Percentiles rank a stretch among this genome's conserved stretches.
Conservation (phyloP, 2,888 invertebrate genomes). For the Choristoneura rosaceana region DNA sequence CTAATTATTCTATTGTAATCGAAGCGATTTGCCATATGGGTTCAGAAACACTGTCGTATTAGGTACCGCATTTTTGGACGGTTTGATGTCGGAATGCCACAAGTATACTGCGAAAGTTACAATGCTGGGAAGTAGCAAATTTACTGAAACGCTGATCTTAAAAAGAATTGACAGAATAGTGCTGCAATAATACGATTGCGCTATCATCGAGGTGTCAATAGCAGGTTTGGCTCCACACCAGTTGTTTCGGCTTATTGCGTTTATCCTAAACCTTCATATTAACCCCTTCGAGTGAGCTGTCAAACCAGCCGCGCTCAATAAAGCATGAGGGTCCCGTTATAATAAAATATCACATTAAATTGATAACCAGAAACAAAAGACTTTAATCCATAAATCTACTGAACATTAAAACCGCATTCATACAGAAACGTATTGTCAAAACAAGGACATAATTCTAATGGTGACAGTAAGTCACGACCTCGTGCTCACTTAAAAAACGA, state of each 20-base stretch:
- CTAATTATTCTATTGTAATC: no score
- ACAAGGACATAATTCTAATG: constrained; percentile 78
- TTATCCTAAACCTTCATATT: constrained; percentile 82
- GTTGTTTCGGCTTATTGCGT: constrained; percentile 83
- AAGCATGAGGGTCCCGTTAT: constrained; percentile 67
- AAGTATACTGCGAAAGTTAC: no score
- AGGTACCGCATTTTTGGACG: no score
- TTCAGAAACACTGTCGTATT: no score
- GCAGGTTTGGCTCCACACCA: constrained; percentile 80
- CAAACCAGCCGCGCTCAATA: constrained; percentile 77
- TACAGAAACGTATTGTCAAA: constrained; percentile 75
- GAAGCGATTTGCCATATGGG: no score
- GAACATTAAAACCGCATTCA: constrained; percentile 72
- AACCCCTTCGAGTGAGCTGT: constrained; percentile 83
- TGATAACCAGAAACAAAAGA: constrained; percentile 77
- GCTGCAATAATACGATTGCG: constrained; percentile 61
- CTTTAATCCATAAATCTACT: constrained; percentile 73
- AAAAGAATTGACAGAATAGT: constrained; percentile 46
- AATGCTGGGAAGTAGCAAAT: constrained; percentile 1
- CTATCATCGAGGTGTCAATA: constrained; percentile 78
- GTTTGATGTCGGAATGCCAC: no score
- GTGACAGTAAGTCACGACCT: constrained; percentile 82
- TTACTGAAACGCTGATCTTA: constrained; percentile 16
- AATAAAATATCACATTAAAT: constrained; percentile 73
- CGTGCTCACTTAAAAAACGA: constrained; percentile 77